Evolutionary conservation across 2,797 vertebrate genomes (phyloP), one percentile per base, ranked within the genome.

Genomic region (Eleutherodactylus coqui): DNA sequence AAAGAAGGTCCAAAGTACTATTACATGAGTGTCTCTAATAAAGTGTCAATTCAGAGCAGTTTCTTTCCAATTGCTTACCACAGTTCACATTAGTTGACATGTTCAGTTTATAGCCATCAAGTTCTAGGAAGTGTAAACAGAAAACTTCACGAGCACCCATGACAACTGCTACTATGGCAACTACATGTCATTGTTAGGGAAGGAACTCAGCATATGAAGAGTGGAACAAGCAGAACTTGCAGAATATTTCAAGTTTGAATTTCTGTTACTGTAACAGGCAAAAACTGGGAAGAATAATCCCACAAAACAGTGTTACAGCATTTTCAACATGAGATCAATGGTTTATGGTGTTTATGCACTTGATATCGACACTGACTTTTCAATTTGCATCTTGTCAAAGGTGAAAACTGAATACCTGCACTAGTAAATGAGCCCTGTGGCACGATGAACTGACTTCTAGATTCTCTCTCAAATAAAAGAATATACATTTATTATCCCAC

Each of bases 381-480:
- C 80, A 82, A 82, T 82, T 82, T 82, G 67, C 80, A 82, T 82
- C 80, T 53, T 82, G 80, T 82, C 80, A 82, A 72, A 82, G 80
- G 80, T 82, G 80, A 72, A 72, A 82, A 82, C 64, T 27, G 67
- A 72, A 70, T 72, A 55, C 53, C 47, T 55, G 36, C n/a, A 4
- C 47, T n/a, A 55, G 49, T 72, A 73, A 58, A 72, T 72, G 34
- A 82, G 47, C 47, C 67, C 29, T 19, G 34, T 49, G 43, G 49
- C 58, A 67, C n/a, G 43, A 27, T 58, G 76, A 58, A 41, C 53
- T 58, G 76, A 14, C 51, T 78, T 38, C 32, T 77, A 51, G 5
- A 55, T 36, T 41, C 11, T 43, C 4, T 27, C 34, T 78, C 34
- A 8, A 41, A 78, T 6, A 27, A 14, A 78, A 11, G 21, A 58